phyloP scores from a whole-genome alignment of 2,797 vertebrate genomes.

The Rhincodon typus region DNA sequence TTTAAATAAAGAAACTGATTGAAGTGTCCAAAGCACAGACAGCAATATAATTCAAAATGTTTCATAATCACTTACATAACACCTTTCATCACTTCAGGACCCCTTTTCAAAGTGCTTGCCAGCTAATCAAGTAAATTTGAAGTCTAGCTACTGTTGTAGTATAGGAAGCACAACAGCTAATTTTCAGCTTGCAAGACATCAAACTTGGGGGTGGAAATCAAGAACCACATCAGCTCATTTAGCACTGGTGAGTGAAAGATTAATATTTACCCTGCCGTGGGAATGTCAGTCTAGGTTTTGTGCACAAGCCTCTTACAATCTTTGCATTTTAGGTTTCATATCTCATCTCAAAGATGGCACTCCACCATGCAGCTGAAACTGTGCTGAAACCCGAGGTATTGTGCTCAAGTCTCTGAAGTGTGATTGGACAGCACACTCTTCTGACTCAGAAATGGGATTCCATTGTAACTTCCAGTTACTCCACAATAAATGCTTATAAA shows the following conservation, averaged over 20 bases:
- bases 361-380: not conserved
- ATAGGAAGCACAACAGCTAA: not conserved
- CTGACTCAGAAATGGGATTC: not conserved
- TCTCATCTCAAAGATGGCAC: not conserved
- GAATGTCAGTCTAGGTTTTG: too few species aligned
- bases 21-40: too few species aligned
- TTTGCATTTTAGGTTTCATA: not conserved
- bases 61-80: not conserved
- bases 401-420: not conserved
- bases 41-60: not conserved
- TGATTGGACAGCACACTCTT: not conserved
- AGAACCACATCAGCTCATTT: not conserved
- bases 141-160: not conserved
- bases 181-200: not conserved
- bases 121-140: not conserved
- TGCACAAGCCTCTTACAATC: not conserved
- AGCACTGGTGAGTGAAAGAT: not conserved
- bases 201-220: too few species aligned
- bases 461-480: not conserved
- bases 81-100: not conserved
- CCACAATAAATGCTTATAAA: not conserved
- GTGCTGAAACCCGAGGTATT: not conserved
- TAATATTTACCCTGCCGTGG: not conserved
- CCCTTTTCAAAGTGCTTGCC: not conserved
- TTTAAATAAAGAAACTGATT: too few species aligned